A percentile compares a stretch with the other conserved stretches of the same genome.
phyloP scores from a whole-genome alignment of 64 coral and sea anemone genomes.

The Trachythela sp. region DNA sequence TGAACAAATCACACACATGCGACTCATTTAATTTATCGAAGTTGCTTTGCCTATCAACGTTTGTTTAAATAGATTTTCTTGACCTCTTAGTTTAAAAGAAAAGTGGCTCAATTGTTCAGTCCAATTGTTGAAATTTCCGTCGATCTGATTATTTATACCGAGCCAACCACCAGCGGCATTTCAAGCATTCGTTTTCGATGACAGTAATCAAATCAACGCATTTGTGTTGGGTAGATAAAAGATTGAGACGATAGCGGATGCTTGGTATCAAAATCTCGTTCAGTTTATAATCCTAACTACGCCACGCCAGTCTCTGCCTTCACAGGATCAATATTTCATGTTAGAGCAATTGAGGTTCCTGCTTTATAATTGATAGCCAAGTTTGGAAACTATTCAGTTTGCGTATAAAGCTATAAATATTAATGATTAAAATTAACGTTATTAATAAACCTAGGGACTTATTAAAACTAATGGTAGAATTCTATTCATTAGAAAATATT shows the following conservation, averaged over 20 bases:
- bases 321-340: background rate
- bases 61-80: no score
- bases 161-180: background rate
- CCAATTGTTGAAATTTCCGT: background rate
- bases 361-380: background rate
- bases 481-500: no score
- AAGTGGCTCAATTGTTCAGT: background rate
- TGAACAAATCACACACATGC: no score
- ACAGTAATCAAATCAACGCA: conserved; percentile 3
- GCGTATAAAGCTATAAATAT: no score
- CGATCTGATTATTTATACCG: background rate
- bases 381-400: background rate
- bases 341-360: background rate
- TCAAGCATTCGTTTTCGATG: background rate
- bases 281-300: background rate
- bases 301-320: background rate
- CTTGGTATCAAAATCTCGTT: background rate
- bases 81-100: background rate
- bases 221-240: background rate
- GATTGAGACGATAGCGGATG: background rate
- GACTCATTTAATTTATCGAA: no score
- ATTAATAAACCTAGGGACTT: no score
- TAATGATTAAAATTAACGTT: background rate
- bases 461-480: no score
- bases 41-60: no score